Evolutionary conservation across 2,888 invertebrate genomes (phyloP).

Genomic region (Acheta domesticus): DNA sequence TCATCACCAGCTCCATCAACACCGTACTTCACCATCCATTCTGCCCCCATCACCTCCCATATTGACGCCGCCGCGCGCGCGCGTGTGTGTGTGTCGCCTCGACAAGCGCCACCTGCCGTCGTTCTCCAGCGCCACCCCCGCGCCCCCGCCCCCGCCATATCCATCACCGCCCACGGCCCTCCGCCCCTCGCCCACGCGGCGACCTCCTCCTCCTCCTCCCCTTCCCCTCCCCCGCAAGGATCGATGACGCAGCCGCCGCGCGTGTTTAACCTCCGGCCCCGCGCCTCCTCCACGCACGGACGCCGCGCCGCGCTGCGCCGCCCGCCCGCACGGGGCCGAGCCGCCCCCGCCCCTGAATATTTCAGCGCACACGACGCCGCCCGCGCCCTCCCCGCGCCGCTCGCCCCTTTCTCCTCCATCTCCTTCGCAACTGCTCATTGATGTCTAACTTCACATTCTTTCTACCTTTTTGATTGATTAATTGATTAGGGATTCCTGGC

Average conservation of each 20-base stretch:
- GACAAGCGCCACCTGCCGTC: too few species aligned
- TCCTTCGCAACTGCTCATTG: neutral
- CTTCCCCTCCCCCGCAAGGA: neutral
- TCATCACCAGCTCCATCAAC: too few species aligned
- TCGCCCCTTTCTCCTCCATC: neutral
- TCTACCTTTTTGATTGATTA: too few species aligned
- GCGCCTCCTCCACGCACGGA: neutral
- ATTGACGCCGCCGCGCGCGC: too few species aligned
- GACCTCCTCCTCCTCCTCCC: neutral
- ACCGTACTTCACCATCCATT: too few species aligned
- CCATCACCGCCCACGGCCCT: too few species aligned
- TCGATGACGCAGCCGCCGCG: neutral
- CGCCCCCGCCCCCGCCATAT: too few species aligned
- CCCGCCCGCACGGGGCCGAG: neutral
- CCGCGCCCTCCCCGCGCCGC: neutral
- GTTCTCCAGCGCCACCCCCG: too few species aligned
- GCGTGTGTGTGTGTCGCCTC: too few species aligned
- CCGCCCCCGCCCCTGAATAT: neutral
- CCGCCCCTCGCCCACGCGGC: neutral
- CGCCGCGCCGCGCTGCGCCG: neutral
- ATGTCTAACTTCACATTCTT: neutral
- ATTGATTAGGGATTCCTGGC: too few species aligned
- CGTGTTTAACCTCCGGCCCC: neutral
- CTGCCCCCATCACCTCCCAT: too few species aligned
- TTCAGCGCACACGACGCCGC: neutral